Percentiles rank a stretch among this genome's conserved stretches.
Evolutionary conservation across 1,140 invertebrate species (phyloP).

Genomic region (Drosophila oshimai): DNA sequence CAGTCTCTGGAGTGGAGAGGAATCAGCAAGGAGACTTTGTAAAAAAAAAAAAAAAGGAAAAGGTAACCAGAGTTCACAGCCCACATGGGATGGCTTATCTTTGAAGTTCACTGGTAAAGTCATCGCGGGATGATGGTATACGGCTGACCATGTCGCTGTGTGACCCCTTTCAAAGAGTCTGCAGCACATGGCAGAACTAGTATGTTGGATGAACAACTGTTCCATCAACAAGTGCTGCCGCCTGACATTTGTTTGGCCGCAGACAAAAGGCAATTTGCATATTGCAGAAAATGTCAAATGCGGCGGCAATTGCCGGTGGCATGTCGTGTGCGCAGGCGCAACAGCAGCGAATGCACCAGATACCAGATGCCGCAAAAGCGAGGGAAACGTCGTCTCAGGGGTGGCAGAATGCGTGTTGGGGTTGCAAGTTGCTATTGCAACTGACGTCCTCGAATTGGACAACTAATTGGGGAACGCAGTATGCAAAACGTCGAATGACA

Average conservation of each 20-base stretch:
- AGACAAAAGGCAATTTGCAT: conserved; percentile 40
- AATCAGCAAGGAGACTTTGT: conserved; percentile 6
- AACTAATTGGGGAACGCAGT: conserved; percentile 11
- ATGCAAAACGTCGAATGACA: conserved; percentile 7
- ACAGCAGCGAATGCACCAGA: conserved; percentile 23
- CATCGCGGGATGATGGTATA: background rate
- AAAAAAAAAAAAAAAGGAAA: background rate
- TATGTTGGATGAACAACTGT: conserved; percentile 34
- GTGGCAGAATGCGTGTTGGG: conserved; percentile 33
- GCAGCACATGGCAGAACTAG: conserved; percentile 30
- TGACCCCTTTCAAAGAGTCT: conserved; percentile 1
- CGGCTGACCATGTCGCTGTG: conserved; percentile 9
- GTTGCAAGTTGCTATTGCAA: conserved; percentile 21
- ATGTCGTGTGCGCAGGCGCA: conserved; percentile 39
- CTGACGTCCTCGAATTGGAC: conserved; percentile 22
- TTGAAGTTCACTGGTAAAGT: conserved; percentile 20
- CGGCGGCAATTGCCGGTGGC: conserved; percentile 21
- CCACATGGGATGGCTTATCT: conserved; percentile 36
- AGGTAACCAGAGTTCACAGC: conserved; percentile 1
- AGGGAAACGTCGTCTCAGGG: conserved; percentile 18
- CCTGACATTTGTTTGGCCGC: conserved; percentile 29
- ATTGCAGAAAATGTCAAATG: conserved; percentile 29
- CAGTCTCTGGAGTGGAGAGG: conserved; percentile 21
- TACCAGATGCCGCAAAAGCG: conserved; percentile 34
- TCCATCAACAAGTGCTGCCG: conserved; percentile 26